phyloP scores from a whole-genome alignment of 1,140 invertebrate species.

The Leptinotarsa defecta region DNA sequence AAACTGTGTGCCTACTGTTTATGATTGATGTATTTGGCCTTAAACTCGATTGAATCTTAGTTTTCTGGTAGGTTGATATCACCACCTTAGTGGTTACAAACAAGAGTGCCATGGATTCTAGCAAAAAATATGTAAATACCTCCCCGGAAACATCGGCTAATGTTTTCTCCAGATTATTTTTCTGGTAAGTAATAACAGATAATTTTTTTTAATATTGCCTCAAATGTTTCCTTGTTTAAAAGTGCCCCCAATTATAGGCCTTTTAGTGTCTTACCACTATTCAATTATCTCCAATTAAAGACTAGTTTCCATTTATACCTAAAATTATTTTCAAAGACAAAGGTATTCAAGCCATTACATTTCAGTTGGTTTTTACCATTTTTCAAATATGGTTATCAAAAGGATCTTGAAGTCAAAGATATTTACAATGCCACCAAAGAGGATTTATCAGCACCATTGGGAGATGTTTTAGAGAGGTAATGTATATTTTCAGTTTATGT shows the following conservation, averaged over 20 bases:
- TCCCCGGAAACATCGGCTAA: conserved; percentile 57
- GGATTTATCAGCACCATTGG: conserved; percentile 50
- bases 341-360: neutral
- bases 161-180: conserved; percentile 55
- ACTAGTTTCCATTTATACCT: too few relatives aligned
- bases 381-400: conserved; percentile 63
- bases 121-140: conserved; percentile 57
- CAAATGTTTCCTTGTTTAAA: too few relatives aligned
- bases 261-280: too few relatives aligned
- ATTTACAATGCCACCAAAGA: conserved; percentile 59
- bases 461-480: conserved; percentile 66
- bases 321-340: too few relatives aligned
- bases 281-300: too few relatives aligned
- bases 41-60: too few relatives aligned
- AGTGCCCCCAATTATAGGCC: too few relatives aligned
- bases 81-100: too few relatives aligned
- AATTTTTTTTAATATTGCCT: conserved; percentile 4
- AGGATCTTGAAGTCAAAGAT: conserved; percentile 67
- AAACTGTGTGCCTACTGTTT: too few relatives aligned
- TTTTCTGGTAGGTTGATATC: too few relatives aligned
- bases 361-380: conserved; percentile 67
- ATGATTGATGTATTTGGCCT: too few relatives aligned
- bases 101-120: conserved; percentile 53
- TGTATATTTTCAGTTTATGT: neutral
- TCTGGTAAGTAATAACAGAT: conserved; percentile 54